Conservation (phyloP, 1,140 invertebrate genomes). For the Drosophila funebris region DNA sequence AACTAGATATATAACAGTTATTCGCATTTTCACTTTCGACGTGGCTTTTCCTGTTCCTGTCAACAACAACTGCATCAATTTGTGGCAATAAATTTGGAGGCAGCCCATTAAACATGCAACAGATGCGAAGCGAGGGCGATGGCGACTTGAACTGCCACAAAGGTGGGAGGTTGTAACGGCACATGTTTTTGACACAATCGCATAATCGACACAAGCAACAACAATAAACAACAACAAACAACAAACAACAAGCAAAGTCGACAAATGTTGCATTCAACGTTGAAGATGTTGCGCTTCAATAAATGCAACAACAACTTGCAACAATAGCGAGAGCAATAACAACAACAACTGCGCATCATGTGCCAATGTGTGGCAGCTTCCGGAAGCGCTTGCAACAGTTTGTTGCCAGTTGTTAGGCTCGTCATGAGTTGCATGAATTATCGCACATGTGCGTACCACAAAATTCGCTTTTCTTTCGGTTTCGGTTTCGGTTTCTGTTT, state of each 20-base stretch:
- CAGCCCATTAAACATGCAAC: conserved; percentile 71
- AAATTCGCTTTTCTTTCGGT: conserved; percentile 19
- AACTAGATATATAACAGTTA: conserved; percentile 58
- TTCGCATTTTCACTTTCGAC: conserved; percentile 72
- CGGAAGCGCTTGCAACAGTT: conserved; percentile 54
- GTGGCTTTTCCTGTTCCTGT: conserved; percentile 61
- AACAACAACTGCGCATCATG: conserved; percentile 15
- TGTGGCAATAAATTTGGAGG: conserved; percentile 63
- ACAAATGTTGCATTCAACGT: conserved; percentile 36
- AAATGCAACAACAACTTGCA: conserved; percentile 32
- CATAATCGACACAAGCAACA: conserved; percentile 45
- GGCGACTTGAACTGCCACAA: conserved; percentile 17
- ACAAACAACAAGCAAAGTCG: conserved; percentile 16
- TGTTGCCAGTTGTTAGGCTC: conserved; percentile 20
- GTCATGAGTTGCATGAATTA: conserved; percentile 38
- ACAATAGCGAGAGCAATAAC: neutral
- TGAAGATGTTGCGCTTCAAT: conserved; percentile 42
- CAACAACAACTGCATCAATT: conserved; percentile 43
- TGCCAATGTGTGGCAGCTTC: conserved; percentile 60
- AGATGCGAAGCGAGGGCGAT: conserved; percentile 26
- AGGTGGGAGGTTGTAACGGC: conserved; percentile 32
- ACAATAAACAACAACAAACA: too few relatives aligned
- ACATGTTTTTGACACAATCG: conserved; percentile 56
- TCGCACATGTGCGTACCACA: conserved; percentile 51
- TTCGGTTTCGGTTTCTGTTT: neutral